Evolutionary conservation across 2,888 invertebrate genomes (phyloP).

Genomic region (Phaedon cochleariae): DNA sequence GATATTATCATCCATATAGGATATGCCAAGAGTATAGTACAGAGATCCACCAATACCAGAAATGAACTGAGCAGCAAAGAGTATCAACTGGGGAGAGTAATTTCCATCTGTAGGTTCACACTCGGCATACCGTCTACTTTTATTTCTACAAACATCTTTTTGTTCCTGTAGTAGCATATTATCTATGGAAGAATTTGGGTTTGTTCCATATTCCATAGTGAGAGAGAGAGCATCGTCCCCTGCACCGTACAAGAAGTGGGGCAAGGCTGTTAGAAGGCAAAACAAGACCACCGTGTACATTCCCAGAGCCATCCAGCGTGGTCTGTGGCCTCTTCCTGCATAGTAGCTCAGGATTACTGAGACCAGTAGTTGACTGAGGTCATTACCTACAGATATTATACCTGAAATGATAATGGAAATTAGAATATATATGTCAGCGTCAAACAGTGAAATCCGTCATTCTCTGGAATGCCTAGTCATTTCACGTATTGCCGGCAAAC

Average conservation of each 20-base stretch:
- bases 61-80: constrained; percentile 75
- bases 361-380: constrained; percentile 75
- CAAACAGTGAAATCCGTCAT: no score
- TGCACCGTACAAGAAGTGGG: constrained; percentile 75
- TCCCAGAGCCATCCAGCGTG: constrained; percentile 75
- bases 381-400: constrained; percentile 77
- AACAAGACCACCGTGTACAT: constrained; percentile 70
- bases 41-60: constrained; percentile 76
- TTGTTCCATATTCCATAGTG: constrained; percentile 68
- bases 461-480: no score
- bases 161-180: constrained; percentile 56
- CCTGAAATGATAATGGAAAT: constrained; percentile 62
- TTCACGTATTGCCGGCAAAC: no score
- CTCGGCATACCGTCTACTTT: constrained; percentile 51
- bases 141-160: constrained; percentile 67
- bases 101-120: constrained; percentile 63
- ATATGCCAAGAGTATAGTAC: constrained; percentile 74
- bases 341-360: constrained; percentile 75
- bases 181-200: constrained; percentile 61
- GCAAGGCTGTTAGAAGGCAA: constrained; percentile 72
- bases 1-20: constrained; percentile 82
- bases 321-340: constrained; percentile 75
- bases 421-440: constrained; percentile 19
- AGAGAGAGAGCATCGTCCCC: constrained; percentile 72
- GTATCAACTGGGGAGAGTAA: constrained; percentile 68